phyloP scores from a whole-genome alignment of 2,797 vertebrate genomes.

The Natrix natrix region DNA sequence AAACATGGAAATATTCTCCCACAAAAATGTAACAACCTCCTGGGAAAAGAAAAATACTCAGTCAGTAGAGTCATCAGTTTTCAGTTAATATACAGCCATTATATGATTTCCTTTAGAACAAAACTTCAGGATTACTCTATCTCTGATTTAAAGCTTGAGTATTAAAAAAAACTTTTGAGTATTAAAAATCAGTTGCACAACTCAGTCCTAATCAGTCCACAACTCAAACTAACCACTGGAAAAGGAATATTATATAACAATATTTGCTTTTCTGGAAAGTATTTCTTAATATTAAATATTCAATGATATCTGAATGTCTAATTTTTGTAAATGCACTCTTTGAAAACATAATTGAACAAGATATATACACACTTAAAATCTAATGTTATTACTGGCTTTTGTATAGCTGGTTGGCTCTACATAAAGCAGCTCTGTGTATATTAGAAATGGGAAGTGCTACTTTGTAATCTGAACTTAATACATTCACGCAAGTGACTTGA shows the following conservation, averaged over 20 bases:
- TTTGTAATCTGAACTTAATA: slow-evolving; percentile 66
- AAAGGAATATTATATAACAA: not conserved
- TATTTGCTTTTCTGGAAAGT: rapidly evolving
- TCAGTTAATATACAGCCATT: not conserved
- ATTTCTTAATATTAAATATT: not conserved
- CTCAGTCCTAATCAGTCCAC: not conserved
- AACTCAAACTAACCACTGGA: not conserved
- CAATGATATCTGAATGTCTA: rapidly evolving
- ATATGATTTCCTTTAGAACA: not conserved
- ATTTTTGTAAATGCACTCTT: not conserved
- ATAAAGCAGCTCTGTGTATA: slow-evolving; percentile 45
- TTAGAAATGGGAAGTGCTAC: slow-evolving; percentile 34
- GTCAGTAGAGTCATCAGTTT: not conserved
- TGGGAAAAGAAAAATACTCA: not conserved
- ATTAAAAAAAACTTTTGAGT: not conserved
- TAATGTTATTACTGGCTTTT: slow-evolving; percentile 66
- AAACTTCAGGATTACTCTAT: rapidly evolving
- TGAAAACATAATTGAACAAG: slow-evolving; percentile 15
- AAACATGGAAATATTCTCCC: not conserved
- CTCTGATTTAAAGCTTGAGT: not conserved
- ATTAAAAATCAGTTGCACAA: not conserved
- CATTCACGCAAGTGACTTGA: slow-evolving; percentile 44
- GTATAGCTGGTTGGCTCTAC: slow-evolving; percentile 34
- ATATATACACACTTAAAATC: slow-evolving; percentile 21
- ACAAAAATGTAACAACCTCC: not conserved